Base-by-base conservation (phyloP, 2,888 invertebrate genomes). In the Seira ritae region DNA sequence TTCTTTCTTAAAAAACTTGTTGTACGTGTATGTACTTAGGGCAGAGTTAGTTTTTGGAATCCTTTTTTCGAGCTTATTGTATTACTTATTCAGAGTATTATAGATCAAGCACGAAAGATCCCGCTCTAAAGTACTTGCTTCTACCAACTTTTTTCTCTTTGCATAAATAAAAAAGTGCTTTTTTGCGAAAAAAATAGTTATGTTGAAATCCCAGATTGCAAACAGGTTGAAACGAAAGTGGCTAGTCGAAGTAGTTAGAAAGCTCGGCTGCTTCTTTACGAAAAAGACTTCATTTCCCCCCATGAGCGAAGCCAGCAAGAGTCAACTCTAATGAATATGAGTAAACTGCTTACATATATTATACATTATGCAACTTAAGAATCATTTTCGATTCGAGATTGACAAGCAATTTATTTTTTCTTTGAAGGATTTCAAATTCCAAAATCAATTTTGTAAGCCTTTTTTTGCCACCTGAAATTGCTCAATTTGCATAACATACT, bases 1-100 rank as follows among this genome's bases (percentile, higher is more conserved):
- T 60, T 60, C n/a, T 17, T 60, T n/a, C 60, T n/a, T 60, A 10
- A 60, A 17, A 60, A 60, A 60, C 60, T 60, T 60, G 60, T 60
- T 60, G 60, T 60, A n/a, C 60, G 42, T 42, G 6, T n/a, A n/a
- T n/a, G n/a, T n/a, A n/a, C n/a, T n/a, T n/a, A n/a, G n/a, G n/a
- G 6, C 42, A 42, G 42, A 42, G 42, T 42, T 8, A 60, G 60
- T 60, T 60, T n/a, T 3, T 60, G 4, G n/a, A 60, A 15, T 60
- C 42, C 60, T n/a, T 60, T 60, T n/a, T n/a, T 60, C n/a, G 60
- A 3, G 17, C 60, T 17, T 60, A 3, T 60, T 60, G n/a, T n/a
- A 60, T 60, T n/a, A 60, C 60, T 17, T 60, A 60, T 60, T 60
- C 60, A 15, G 4, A 4, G 60, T 60, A 60, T 8, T n/a, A 17